Evolutionary conservation across 2,888 invertebrate genomes (phyloP).

Genomic region (Achlya flavicornis): DNA sequence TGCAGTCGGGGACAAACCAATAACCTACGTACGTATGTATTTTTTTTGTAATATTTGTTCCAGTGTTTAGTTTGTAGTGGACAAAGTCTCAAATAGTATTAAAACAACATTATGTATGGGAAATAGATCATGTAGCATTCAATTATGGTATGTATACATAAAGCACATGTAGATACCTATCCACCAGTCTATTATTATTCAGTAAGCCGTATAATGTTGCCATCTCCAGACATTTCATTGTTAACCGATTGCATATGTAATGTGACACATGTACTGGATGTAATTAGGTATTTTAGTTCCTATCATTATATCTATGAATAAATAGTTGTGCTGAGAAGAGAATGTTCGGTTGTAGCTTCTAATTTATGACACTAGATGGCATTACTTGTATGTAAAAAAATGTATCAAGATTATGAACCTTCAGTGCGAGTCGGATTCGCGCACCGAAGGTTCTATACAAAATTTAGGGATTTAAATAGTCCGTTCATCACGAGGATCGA

Average conservation of each 20-base stretch:
- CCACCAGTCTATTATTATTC: constrained; percentile 35
- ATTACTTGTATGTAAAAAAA: not conserved
- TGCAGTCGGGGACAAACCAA: too few species aligned
- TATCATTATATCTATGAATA: not conserved
- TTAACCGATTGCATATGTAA: constrained; percentile 53
- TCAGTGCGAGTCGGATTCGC: too few species aligned
- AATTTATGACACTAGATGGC: not conserved
- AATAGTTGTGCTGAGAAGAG: not conserved
- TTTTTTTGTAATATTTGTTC: too few species aligned
- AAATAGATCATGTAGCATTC: not conserved
- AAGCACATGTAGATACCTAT: not conserved
- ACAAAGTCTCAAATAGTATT: too few species aligned
- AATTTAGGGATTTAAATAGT: too few species aligned
- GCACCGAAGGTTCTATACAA: too few species aligned
- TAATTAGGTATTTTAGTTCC: constrained; percentile 15
- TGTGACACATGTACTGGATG: constrained; percentile 45
- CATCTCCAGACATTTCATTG: constrained; percentile 51
- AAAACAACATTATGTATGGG: not conserved
- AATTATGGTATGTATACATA: constrained; percentile 9
- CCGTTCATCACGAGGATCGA: too few species aligned
- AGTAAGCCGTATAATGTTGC: constrained; percentile 50
- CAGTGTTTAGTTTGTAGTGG: too few species aligned
- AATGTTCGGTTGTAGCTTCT: not conserved
- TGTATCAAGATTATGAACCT: too few species aligned
- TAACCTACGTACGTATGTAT: too few species aligned